phyloP scores from a whole-genome alignment of 2,797 vertebrate species.

The Aeoliscus strigatus region DNA sequence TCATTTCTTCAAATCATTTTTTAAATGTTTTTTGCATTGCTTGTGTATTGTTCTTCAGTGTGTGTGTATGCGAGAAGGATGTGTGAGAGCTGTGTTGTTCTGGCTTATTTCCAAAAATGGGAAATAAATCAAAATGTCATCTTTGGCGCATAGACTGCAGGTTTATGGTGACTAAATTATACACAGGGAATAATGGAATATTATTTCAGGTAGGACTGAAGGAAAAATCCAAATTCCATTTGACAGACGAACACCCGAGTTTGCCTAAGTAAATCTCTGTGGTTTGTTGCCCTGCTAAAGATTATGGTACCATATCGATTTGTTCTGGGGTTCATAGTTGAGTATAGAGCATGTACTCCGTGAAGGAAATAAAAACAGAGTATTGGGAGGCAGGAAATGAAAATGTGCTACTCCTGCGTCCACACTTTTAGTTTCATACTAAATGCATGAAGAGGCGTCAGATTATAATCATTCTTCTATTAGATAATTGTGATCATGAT shows the following conservation, averaged over 20 bases:
- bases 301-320: constrained; percentile 28
- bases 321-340: constrained; percentile 24
- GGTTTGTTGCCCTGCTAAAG: constrained; percentile 20
- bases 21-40: constrained; percentile 2
- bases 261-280: constrained; percentile 54
- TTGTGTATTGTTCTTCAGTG: constrained; percentile 5
- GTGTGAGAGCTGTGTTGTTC: constrained; percentile 1
- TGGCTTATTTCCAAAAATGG: constrained; percentile 36
- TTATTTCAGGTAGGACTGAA: constrained; percentile 16
- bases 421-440: too few species aligned
- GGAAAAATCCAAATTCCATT: constrained; percentile 19
- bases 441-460: too few species aligned
- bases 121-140: too few species aligned
- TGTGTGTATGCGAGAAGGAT: constrained; percentile 18
- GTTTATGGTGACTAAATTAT: constrained; percentile 3
- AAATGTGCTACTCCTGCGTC: too few species aligned
- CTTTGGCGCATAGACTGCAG: background rate
- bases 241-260: constrained; percentile 13
- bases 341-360: constrained; percentile 22
- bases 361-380: constrained; percentile 53
- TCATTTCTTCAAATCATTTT: constrained; percentile 7
- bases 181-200: constrained; percentile 8
- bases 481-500: too few species aligned
- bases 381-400: constrained; percentile 43
- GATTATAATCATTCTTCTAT: too few species aligned